A percentile compares a stretch with the other conserved stretches of the same genome.
phyloP scores from a whole-genome alignment of 1,140 invertebrate genomes.

The Globodera rostochiensis region DNA sequence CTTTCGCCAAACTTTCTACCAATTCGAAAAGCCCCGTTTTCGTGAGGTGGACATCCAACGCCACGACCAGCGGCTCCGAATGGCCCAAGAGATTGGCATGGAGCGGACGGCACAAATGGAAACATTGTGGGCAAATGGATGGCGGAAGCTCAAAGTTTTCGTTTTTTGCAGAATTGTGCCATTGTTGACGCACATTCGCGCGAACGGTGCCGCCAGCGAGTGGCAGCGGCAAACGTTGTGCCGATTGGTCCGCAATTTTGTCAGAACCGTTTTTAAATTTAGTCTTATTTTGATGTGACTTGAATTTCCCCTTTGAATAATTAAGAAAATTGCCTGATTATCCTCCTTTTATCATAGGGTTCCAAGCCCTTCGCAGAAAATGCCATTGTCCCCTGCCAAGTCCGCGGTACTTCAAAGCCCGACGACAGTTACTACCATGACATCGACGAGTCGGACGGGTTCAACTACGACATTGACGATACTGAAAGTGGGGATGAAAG shows the following conservation, averaged over 20 bases:
- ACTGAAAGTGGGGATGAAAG: not conserved
- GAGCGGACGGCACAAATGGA: conserved; percentile 17
- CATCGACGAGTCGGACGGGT: not conserved
- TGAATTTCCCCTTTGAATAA: no score
- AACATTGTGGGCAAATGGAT: conserved; percentile 10
- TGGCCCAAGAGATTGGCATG: not conserved
- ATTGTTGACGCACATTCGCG: conserved; percentile 14
- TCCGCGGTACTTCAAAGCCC: not conserved
- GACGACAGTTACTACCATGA: not conserved
- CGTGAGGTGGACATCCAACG: conserved; percentile 10
- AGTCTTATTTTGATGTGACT: not conserved
- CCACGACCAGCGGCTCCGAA: not conserved
- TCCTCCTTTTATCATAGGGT: no score
- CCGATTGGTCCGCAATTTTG: not conserved
- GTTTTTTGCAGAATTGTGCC: conserved; percentile 13
- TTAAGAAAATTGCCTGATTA: no score
- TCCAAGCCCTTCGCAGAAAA: not conserved
- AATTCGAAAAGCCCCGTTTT: conserved; percentile 21
- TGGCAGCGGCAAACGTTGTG: not conserved
- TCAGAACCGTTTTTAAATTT: no score
- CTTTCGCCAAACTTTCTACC: conserved; percentile 20
- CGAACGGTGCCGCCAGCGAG: not conserved
- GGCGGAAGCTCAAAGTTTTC: no score
- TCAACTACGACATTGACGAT: not conserved
- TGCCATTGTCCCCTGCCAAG: not conserved